These are phyloP conservation scores for Pygoscelis adeliae DNA, from an alignment of 2,113 vertebrate genomes.

Conservation along the genomic window DNA sequence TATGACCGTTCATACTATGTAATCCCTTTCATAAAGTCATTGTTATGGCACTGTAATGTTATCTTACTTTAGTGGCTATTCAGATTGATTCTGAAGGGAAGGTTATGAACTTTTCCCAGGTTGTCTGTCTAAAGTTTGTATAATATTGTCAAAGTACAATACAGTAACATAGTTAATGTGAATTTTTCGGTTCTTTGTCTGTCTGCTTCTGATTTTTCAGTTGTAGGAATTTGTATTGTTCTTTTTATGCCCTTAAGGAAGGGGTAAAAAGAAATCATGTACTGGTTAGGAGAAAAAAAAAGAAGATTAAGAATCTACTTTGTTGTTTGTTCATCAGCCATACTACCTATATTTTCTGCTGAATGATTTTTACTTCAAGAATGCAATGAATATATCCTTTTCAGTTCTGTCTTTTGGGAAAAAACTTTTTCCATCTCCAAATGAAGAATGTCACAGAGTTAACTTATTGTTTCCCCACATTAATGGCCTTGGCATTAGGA, in stretches of 20 bases:
- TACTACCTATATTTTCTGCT: neutral
- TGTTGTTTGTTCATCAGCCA: neutral
- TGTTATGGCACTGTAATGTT: neutral
- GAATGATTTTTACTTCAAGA: neutral
- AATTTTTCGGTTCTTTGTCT: neutral
- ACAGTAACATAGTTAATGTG: neutral
- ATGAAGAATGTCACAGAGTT: neutral
- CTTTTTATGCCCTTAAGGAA: neutral
- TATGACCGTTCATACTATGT: neutral
- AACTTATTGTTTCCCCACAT: neutral
- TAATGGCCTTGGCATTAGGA: neutral
- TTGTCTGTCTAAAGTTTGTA: neutral
- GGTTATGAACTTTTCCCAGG: neutral
- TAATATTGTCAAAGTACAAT: conserved; percentile 14
- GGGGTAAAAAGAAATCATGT: neutral
- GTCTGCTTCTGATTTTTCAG: neutral
- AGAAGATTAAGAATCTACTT: neutral
- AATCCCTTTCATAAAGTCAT: neutral
- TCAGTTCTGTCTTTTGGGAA: neutral
- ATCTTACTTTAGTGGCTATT: neutral
- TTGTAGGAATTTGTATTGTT: neutral
- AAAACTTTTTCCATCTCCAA: neutral
- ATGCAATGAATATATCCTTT: neutral
- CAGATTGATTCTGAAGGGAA: neutral
- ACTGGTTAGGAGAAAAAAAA: neutral